A percentile compares a stretch with the other conserved stretches of the same genome.
Evolutionary conservation across 2,888 invertebrate genomes (phyloP).

Genomic region (Phytoseiulus persimilis): DNA sequence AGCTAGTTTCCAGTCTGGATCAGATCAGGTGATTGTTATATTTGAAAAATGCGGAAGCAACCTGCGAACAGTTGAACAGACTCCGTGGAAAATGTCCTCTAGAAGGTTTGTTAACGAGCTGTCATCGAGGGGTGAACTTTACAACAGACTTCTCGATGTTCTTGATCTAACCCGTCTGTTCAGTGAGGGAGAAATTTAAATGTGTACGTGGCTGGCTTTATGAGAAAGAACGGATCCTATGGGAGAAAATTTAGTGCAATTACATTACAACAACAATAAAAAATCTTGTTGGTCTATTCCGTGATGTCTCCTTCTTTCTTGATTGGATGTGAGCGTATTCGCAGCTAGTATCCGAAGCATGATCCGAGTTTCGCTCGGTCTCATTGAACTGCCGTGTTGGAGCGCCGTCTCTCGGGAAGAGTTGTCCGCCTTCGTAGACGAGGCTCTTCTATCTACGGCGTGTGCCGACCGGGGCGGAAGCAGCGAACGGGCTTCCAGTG

Average conservation of each 20-base stretch:
- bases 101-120: neutral
- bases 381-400: too few species aligned
- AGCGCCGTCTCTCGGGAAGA: too few species aligned
- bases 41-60: neutral
- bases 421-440: too few species aligned
- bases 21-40: neutral
- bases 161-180: neutral
- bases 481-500: too few species aligned
- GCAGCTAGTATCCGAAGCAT: too few species aligned
- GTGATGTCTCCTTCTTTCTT: neutral
- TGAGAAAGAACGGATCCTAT: conserved; percentile 28
- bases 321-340: neutral
- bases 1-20: neutral
- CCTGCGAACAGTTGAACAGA: neutral
- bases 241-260: conserved; percentile 34
- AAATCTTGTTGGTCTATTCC: conserved; percentile 33
- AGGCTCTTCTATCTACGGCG: too few species aligned
- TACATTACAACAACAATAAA: conserved; percentile 29
- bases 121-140: neutral
- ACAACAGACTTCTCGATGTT: neutral
- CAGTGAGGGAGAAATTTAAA: neutral
- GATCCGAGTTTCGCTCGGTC: too few species aligned
- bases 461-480: too few species aligned
- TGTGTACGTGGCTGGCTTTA: conserved; percentile 5
- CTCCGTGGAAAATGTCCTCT: neutral